phyloP scores from a whole-genome alignment of 2,888 invertebrate genomes.

The Plemyria rubiginata region DNA sequence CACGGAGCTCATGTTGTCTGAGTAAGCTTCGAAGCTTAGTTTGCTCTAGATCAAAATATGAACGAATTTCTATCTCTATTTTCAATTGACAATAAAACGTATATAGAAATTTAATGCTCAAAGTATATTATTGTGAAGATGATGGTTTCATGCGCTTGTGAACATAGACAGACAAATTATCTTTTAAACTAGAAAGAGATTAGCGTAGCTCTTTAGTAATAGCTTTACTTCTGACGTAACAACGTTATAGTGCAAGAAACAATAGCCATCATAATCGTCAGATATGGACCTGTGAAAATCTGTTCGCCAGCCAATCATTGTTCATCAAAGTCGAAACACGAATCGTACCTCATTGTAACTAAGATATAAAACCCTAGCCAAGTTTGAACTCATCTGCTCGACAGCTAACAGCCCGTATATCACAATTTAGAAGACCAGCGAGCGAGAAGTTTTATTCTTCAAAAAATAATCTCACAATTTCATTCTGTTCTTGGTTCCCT shows the following conservation, averaged over 20 bases:
- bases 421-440: constrained; percentile 61
- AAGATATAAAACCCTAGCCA: constrained; percentile 12
- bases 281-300: constrained; percentile 1
- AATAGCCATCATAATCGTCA: not conserved
- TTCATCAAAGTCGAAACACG: constrained; percentile 9
- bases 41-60: constrained; percentile 14
- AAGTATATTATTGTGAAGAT: too few relatives aligned
- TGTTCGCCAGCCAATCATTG: not conserved
- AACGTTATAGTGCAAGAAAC: not conserved
- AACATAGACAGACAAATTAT: too few relatives aligned
- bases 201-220: not conserved
- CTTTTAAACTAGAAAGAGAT: not conserved
- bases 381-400: constrained; percentile 19
- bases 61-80: constrained; percentile 11
- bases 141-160: too few relatives aligned
- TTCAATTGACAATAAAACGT: constrained; percentile 6
- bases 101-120: not conserved
- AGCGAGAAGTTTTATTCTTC: constrained; percentile 66
- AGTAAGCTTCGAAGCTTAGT: constrained; percentile 32
- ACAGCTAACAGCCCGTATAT: constrained; percentile 45
- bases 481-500: constrained; percentile 63
- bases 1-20: constrained; percentile 45
- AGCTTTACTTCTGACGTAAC: not conserved
- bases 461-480: constrained; percentile 63
- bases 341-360: constrained; percentile 13